Percentiles rank a stretch among this genome's conserved stretches.
Evolutionary conservation across 2,113 vertebrate genomes (phyloP).

Genomic region (Myrmecophaga tridactyla): DNA sequence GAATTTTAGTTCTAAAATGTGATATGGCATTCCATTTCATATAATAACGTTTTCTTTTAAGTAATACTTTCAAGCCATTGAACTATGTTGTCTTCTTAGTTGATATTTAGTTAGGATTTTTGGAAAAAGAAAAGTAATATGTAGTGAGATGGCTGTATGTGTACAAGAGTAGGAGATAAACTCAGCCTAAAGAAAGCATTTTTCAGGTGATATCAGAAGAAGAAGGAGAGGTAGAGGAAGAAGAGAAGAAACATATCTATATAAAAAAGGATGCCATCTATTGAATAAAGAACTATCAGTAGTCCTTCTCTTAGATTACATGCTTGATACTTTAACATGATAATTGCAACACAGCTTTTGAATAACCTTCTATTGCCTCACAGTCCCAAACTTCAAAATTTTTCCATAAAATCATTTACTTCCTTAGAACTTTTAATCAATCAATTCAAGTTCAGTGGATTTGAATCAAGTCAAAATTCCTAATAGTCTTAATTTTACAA

Average conservation of each 20-base stretch:
- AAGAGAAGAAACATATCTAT: no score
- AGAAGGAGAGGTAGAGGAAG: no score
- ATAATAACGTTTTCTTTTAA: background rate
- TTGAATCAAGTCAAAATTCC: constrained; percentile 14
- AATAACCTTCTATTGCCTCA: background rate
- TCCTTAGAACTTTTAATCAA: background rate
- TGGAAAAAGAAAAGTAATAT: background rate
- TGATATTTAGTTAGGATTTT: constrained; percentile 10
- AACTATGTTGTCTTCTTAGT: background rate
- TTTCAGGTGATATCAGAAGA: background rate
- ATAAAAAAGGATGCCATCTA: background rate
- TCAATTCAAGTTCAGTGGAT: background rate
- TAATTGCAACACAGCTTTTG: background rate
- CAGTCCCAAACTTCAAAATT: background rate
- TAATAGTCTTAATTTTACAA: constrained; percentile 14
- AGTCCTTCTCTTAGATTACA: background rate
- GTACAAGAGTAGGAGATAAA: background rate
- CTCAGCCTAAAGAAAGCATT: background rate
- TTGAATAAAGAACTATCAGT: background rate
- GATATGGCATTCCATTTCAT: background rate
- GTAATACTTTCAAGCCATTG: background rate
- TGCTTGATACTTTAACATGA: background rate
- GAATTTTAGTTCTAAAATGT: background rate
- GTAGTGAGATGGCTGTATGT: background rate
- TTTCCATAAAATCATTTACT: background rate